Base-by-base conservation (phyloP, 2,113 vertebrate species). In the Glaucomys volans region DNA sequence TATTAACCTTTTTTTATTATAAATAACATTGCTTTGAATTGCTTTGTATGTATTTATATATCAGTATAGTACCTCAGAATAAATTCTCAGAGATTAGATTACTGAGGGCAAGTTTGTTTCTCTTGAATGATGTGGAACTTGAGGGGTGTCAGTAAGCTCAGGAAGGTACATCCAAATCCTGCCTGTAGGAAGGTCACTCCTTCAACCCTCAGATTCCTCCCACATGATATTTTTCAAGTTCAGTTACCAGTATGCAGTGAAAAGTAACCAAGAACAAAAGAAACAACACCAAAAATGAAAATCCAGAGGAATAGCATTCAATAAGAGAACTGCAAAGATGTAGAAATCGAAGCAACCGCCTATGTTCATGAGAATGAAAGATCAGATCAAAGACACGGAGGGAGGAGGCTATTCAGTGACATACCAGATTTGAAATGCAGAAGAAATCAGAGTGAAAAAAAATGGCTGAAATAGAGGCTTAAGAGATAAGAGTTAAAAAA, bases 361-460 rank as follows among this genome's bases (percentile, higher is more conserved):
- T 57, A n/a, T 84, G 12, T 64, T 96, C 72, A 42, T 88, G 37
- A 92, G 76, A 94, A 83, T 54, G 82, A 72, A 94, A 57, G 32
- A 47, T 84, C 62, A 79, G 18, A 20, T 85, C 62, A 89, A 64
- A 79, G 44, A 74, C 47, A 40, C 40, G 26, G 32, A 85, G 37
- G 20, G 12, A 89, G 80, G 2, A 57, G 66, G 59, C 57, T 80
- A 26, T 66, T 32, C 44, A 66, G 9, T 12, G 14, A 79, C 26
- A 81, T 57, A 40, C 47, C 24, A 77, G 30, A 30, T 91, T n/a
- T 89, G 16, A 89, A 92, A 83, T 62, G 28, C 9, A 26, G 87
- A 96, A 79, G 80, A 89, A 88, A 72, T 30, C 4, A 84, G 42
- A 92, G 69, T 37, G 83, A n/a, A 84, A 92, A 95, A 92, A 47